Conservation (phyloP, 2,888 invertebrate genomes). For the Eilema caniola region DNA sequence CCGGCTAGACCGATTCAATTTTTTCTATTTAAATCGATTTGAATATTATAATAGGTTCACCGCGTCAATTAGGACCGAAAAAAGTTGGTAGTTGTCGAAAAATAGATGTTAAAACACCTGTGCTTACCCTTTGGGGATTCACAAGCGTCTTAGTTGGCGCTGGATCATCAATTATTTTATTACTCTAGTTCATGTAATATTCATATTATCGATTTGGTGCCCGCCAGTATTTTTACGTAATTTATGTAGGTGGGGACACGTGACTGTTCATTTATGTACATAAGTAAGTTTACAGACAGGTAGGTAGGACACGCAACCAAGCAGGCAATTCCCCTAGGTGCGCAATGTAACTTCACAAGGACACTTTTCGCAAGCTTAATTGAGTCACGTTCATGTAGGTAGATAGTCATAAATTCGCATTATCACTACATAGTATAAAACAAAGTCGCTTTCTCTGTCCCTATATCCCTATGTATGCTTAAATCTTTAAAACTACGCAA, state of each 20-base stretch:
- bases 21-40: too few species aligned
- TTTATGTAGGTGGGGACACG: slow-evolving; percentile 11
- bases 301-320: slow-evolving; percentile 22
- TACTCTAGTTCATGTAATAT: slow-evolving; percentile 3
- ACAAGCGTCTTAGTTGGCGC: background rate
- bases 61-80: background rate
- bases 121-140: background rate
- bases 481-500: too few species aligned
- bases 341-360: slow-evolving; percentile 33
- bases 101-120: background rate
- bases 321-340: slow-evolving; percentile 35
- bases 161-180: background rate
- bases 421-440: too few species aligned
- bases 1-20: too few species aligned
- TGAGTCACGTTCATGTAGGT: slow-evolving; percentile 24
- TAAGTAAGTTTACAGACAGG: slow-evolving; percentile 17
- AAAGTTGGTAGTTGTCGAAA: background rate
- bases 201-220: slow-evolving; percentile 7
- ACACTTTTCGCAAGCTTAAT: slow-evolving; percentile 30
- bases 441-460: too few species aligned
- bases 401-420: slow-evolving; percentile 13
- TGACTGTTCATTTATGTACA: slow-evolving; percentile 8
- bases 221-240: slow-evolving; percentile 8
- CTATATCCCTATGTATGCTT: too few species aligned
- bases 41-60: background rate